phyloP scores from a whole-genome alignment of 2,113 vertebrate species.

The Polypterus bichir region DNA sequence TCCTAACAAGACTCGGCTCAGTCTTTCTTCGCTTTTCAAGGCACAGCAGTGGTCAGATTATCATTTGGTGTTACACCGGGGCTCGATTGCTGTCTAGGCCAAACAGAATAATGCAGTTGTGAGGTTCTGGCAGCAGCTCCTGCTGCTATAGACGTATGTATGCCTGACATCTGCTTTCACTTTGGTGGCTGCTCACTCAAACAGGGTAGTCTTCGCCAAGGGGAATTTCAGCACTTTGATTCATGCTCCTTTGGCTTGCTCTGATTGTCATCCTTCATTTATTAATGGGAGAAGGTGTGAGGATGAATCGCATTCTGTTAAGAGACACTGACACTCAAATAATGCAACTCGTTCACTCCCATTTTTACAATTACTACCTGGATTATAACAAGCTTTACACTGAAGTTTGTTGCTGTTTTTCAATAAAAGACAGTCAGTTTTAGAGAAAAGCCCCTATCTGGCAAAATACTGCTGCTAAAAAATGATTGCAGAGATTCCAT shows the following conservation, averaged over 20 bases:
- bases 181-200: constrained; percentile 45
- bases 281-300: constrained; percentile 48
- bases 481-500: constrained; percentile 19
- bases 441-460: constrained; percentile 16
- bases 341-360: no score
- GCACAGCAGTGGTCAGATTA: no score
- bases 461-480: constrained; percentile 10
- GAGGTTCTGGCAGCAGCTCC: constrained; percentile 28
- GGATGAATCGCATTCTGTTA: constrained; percentile 45
- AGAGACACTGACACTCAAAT: constrained; percentile 1
- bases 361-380: no score
- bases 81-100: constrained; percentile 10
- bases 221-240: constrained; percentile 49
- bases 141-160: constrained; percentile 23
- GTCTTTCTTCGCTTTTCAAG: no score
- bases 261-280: constrained; percentile 60
- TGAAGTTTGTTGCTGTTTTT: no score
- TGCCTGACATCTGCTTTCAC: constrained; percentile 55
- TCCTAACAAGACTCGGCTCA: no score
- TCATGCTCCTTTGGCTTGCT: constrained; percentile 38
- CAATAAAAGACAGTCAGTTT: constrained; percentile 39
- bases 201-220: constrained; percentile 41
- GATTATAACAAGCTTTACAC: no score
- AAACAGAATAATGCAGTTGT: constrained; percentile 42
- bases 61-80: no score